Evolutionary conservation across 2,888 invertebrate species (phyloP), one percentile per base, ranked within the genome.

Genomic region (Oxytorus armatus): DNA sequence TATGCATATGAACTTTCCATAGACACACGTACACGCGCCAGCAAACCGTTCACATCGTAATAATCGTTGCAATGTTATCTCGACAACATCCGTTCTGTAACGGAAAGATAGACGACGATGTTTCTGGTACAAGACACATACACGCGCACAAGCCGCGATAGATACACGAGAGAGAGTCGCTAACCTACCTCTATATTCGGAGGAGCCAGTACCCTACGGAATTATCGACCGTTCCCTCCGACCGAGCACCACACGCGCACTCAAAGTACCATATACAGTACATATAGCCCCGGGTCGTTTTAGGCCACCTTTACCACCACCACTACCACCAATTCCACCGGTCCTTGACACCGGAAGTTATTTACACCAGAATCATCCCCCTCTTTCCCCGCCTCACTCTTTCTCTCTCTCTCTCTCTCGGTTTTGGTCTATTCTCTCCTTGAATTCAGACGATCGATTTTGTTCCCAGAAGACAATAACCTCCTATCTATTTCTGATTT

Each of bases 141-240:
- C 36, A 36, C 10, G 21, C 51, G 39, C 8, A 21, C 36, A 14
- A 49, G 7, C 3, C 3, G 23, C 3, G 36, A 51, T 16, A 36
- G 23, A 49, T 14, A 39, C 10, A 18, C 39, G 33, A 47, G 16
- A 55, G 70, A 29, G 63, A 66, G 77, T 73, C 69, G 81, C 84
- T 83, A 83, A 84, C 84, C 84, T 84, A 82, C 83, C 84, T 82
- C 82, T 82, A 82, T 70, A 75, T 80, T 66, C 57, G 57, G 77
- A 63, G 70, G n/a, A 65, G 76, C n/a, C n/a, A 42, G 53, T 69
- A 36, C 79, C 75, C 81, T 69, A 75, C 79, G 77, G 78, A 79
- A 82, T 83, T 85, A 85, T 85, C 82, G 84, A 85, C 81, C 84
- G 83, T 69, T 29, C 23, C 14, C 44, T n/a, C 29, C 25, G 10